Evolutionary conservation across 2,113 vertebrate genomes (phyloP).

Genomic region (Scalopus aquaticus): DNA sequence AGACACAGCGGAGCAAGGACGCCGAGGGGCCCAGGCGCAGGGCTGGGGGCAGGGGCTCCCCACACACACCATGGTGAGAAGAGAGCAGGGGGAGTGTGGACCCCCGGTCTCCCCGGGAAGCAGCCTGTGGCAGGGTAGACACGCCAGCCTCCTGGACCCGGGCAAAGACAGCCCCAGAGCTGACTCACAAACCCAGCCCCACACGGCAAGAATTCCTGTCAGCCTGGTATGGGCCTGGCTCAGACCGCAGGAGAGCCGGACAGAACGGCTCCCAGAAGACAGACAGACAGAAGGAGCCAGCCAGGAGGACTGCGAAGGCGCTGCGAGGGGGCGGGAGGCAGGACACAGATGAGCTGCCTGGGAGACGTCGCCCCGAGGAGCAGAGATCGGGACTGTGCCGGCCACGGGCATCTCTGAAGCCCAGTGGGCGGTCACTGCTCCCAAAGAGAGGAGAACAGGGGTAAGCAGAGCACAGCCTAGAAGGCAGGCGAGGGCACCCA

Average conservation of each 20-base stretch:
- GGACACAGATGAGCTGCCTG: no score
- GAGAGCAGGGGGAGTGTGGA: not conserved
- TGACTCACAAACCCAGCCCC: not conserved
- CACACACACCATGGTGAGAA: not conserved
- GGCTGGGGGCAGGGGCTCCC: not conserved
- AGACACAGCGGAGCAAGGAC: not conserved
- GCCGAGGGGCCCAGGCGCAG: not conserved
- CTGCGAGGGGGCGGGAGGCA: rapidly evolving
- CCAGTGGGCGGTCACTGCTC: no score
- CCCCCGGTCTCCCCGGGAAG: not conserved
- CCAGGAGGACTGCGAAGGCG: no score
- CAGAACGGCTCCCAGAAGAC: no score
- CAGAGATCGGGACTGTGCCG: no score
- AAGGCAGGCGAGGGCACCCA: no score
- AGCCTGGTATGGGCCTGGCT: not conserved
- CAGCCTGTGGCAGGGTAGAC: not conserved
- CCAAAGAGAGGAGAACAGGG: no score
- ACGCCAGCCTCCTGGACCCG: not conserved
- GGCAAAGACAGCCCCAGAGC: not conserved
- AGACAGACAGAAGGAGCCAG: not conserved
- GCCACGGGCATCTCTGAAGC: no score
- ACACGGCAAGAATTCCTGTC: not conserved
- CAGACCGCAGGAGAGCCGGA: not conserved
- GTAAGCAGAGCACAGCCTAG: no score
- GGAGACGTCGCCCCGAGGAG: no score